phyloP scores from a whole-genome alignment of 2,888 invertebrate genomes.

The Acleris literana region DNA sequence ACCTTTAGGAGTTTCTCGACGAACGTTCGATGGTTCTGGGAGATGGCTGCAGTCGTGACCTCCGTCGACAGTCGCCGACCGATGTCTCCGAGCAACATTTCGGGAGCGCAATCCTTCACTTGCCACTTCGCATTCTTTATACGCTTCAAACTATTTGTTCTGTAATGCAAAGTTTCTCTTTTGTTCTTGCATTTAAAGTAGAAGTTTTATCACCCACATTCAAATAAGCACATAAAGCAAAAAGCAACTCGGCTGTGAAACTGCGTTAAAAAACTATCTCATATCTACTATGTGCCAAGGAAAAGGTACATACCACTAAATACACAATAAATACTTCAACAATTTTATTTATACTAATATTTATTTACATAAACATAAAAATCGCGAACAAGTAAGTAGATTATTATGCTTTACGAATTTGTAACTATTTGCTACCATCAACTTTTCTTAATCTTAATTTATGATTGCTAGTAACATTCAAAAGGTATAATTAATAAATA shows the following conservation, averaged over 20 bases:
- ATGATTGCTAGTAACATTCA: constrained; percentile 4
- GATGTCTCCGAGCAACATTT: constrained; percentile 73
- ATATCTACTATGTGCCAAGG: constrained; percentile 29
- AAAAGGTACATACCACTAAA: constrained; percentile 45
- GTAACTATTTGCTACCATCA: constrained; percentile 23
- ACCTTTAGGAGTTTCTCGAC: constrained; percentile 98
- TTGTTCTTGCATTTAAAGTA: constrained; percentile 6
- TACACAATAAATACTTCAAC: constrained; percentile 45
- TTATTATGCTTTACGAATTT: constrained; percentile 19
- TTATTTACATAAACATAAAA: constrained; percentile 24
- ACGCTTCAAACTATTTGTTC: constrained; percentile 84
- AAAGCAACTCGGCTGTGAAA: constrained; percentile 47
- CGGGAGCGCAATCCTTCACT: constrained; percentile 84
- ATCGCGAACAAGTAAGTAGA: constrained; percentile 18
- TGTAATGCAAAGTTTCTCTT: constrained; percentile 53
- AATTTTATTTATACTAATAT: constrained; percentile 43
- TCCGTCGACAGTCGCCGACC: constrained; percentile 84
- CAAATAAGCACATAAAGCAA: constrained; percentile 55
- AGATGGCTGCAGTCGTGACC: constrained; percentile 94
- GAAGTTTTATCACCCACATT: constrained; percentile 24
- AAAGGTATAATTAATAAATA: constrained; percentile 18
- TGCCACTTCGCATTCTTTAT: constrained; percentile 86
- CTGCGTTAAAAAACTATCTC: constrained; percentile 14
- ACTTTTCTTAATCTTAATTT: constrained; percentile 13
- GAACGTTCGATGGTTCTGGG: constrained; percentile 98